A percentile compares a stretch with the other conserved stretches of the same genome.
Evolutionary conservation across 2,797 vertebrate genomes (phyloP).

Genomic region (Adelosebastes latens): DNA sequence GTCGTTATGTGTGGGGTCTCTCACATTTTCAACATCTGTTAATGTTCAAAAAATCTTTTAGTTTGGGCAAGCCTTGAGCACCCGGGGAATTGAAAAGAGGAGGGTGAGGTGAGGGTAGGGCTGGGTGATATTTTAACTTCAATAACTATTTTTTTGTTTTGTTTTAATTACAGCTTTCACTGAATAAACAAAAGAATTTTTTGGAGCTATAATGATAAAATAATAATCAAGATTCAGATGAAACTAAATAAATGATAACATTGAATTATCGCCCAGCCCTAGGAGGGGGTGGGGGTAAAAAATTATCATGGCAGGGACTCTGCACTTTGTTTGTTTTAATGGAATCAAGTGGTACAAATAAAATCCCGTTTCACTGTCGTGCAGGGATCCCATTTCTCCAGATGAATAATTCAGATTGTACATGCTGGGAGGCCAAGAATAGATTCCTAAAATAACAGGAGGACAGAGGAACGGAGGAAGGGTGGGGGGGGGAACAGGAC

Average conservation of each 20-base stretch:
- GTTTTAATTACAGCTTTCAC: not conserved
- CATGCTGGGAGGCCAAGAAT: conserved; percentile 71
- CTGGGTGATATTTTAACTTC: not conserved
- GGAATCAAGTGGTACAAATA: conserved; percentile 70
- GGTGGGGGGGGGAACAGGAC: conserved; percentile 14
- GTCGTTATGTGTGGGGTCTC: too few relatives aligned
- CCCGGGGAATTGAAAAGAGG: not conserved
- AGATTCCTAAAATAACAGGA: conserved; percentile 76
- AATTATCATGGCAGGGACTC: conserved; percentile 37
- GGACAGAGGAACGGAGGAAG: conserved; percentile 34
- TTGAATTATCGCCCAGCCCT: not conserved
- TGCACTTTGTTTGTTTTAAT: conserved; percentile 70
- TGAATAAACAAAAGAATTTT: not conserved
- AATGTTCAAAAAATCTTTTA: too few relatives aligned
- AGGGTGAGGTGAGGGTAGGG: not conserved
- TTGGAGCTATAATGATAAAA: not conserved
- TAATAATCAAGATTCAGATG: not conserved
- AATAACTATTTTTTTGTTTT: not conserved
- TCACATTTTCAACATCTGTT: too few relatives aligned
- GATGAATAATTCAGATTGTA: conserved; percentile 81
- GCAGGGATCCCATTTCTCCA: conserved; percentile 72
- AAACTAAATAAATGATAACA: not conserved
- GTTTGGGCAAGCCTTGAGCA: not conserved
- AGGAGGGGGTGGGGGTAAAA: not conserved
- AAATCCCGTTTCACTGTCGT: conserved; percentile 60